Base-by-base conservation (phyloP, 2,888 invertebrate genomes). In the Sipha maydis region DNA sequence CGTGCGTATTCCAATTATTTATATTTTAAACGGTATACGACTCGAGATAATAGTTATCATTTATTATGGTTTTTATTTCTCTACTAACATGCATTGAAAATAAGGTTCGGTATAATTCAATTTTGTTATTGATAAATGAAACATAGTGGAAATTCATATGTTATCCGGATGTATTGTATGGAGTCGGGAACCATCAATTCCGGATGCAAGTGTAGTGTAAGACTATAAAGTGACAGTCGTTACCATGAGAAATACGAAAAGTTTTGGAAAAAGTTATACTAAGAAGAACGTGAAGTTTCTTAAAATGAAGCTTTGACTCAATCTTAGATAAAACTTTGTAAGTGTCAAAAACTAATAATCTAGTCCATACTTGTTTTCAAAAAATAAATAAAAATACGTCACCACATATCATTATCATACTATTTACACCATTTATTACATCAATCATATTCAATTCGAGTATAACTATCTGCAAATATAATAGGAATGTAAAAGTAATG, bases 151-250 rank as follows among this genome's bases (percentile, higher is more conserved):
- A 61, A 25, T 19, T 25, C 61, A n/a, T 79, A 79, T 88, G 31
- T 88, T 34, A 25, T 61, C 86, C 86, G 86, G 80, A 82, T 41
- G 61, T 80, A 17, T 75, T 5, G 80, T 75, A 80, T 75, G 67
- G 31, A 88, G 34, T 75, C 31, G 41, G 61, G 19, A 75, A 75
- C 75, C 61, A 75, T 82, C 80, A 82, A 82, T 88, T 88, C 75
- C 88, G 75, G 80, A 88, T 67, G 73, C 69, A 21, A 71, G 73
- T 48, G 34, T 34, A 54, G 38, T 28, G 79, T 48, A 34, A 79
- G 71, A 79, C 25, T 69, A 25, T 54, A 34, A 34, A 69, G 86
- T n/a, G 79, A 56, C 56, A 80, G 56, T 86, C 54, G 71, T 85
- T 73, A 69, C 78, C 69, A 78, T 78, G 61, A 69, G n/a, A 79